Evolutionary conservation across 2,797 vertebrate genomes (phyloP), one percentile per base, ranked within the genome.

Genomic region (Falco peregrinus): DNA sequence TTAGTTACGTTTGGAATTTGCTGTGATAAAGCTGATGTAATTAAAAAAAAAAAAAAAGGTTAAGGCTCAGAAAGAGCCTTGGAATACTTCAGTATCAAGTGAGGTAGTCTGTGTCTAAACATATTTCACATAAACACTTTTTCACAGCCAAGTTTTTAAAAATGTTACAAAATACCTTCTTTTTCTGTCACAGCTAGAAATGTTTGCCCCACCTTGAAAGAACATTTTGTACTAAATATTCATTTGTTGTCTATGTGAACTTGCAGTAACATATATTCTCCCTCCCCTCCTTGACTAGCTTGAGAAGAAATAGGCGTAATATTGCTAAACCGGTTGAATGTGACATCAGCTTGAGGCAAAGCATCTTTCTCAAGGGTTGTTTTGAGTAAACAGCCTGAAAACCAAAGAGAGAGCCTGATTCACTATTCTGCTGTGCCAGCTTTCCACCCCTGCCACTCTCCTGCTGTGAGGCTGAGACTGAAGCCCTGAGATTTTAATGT

Each of bases 191-290:
- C 96, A 93, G 91, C 91, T 97, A 95, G 96, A 97, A 96, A 95
- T 59, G 93, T 94, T 97, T 97, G 97, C 97, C 97, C 95, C 97
- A 97, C 97, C 97, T 97, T 96, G 94, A 97, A 97, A 95, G 96
- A 97, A 93, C 93, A 90, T 96, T 98, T 98, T 97, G 95, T 98
- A 89, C 93, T 95, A 95, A 96, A 95, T 88, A 85, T 85, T 95
- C 89, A 71, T 73, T 51, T 33, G 76, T 90, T 95, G 77, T 91
- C 69, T 89, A 21, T 84, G 93, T 96, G 96, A 96, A 92, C 92
- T 75, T 81, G 89, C 84, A 91, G 89, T 91, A 85, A 48, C 47
- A 50, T 47, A 65, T 47, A 91, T 63, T 82, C 48, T 43, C 76
- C 81, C 67, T 93, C 48, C 70, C 63, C 43, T 93, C 81, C 86